A percentile compares a stretch with the other conserved stretches of the same genome.
Conservation (phyloP, 2,888 invertebrate genomes). For the Arenicola marina region DNA sequence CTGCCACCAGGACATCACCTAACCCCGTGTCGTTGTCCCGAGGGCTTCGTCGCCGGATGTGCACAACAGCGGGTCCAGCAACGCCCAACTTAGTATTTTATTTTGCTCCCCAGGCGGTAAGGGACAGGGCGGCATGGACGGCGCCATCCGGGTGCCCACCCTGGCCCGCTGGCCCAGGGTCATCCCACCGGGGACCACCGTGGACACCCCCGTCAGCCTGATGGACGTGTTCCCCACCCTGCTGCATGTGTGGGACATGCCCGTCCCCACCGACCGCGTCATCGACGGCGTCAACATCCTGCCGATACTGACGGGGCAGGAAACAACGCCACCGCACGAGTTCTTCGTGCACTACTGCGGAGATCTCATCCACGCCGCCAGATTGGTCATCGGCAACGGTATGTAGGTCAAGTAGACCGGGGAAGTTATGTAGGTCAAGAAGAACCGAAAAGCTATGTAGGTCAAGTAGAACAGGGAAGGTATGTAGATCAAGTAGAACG, state of each 20-base stretch:
- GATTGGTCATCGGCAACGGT: conserved; percentile 41
- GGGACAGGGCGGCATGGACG: conserved; percentile 55
- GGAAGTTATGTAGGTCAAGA: background rate
- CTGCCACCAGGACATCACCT: no score
- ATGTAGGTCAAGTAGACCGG: background rate
- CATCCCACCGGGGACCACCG: conserved; percentile 39
- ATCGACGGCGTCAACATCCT: conserved; percentile 57
- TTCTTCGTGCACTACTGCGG: conserved; percentile 61
- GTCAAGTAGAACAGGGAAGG: no score
- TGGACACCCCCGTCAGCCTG: conserved; percentile 48
- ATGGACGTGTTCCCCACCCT: conserved; percentile 59
- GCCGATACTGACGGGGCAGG: conserved; percentile 42
- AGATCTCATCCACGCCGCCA: conserved; percentile 43
- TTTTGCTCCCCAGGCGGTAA: conserved; percentile 48
- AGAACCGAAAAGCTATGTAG: no score
- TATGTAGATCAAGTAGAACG: no score
- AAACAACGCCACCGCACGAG: conserved; percentile 41
- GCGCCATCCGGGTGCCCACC: conserved; percentile 60
- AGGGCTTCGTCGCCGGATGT: no score
- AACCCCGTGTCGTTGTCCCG: no score
- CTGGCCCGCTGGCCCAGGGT: conserved; percentile 51
- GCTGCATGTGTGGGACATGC: conserved; percentile 39
- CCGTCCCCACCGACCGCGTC: conserved; percentile 31
- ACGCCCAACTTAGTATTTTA: no score
- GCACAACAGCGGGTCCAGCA: no score